Base-by-base conservation (phyloP, 2,113 vertebrate genomes). In the Lophius piscatorius region DNA sequence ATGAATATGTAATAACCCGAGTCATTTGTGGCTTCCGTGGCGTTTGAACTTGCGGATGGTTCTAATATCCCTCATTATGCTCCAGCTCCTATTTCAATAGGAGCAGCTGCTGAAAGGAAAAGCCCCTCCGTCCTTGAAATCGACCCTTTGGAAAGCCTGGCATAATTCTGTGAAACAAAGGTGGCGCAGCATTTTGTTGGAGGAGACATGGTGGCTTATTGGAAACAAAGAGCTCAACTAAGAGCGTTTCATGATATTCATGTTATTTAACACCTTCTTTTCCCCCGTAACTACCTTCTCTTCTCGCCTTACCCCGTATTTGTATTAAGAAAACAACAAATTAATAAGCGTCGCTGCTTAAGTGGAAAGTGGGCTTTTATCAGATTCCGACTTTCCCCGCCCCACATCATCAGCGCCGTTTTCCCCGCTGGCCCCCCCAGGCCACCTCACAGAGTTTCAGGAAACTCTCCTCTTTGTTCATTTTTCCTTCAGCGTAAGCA, bases 401-500 rank as follows among this genome's bases (percentile, higher is more conserved):
- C 83, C 80, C 62, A 40, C 76, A 67, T 79, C 62, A 54, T 44
- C 41, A 11, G 6, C 71, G 67, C 54, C 13, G 34, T 67, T 66
- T 61, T 51, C 78, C 39, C 73, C 54, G 20, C 60, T 3, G 56
- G 45, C 50, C 57, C 63, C 80, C 84, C 46, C 72, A 22, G 85
- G 91, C 82, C 60, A 81, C 56, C 36, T 44, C 16, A 20, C 62
- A 63, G 23, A 83, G 76, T 88, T 87, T 65, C 86, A 79, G 77
- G 80, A 89, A 89, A 90, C 83, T 91, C 87, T 89, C 50, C 10
- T 77, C 85, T 90, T 91, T 89, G 84, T 90, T 90, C 61, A 39
- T 78, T 74, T 86, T 84, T 88, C 87, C 81, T 81, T 86, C 85
- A 89, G 84, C 86, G 46, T 84, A 79, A 87, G 90, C 85, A 86